These are phyloP conservation scores for Aphis craccivora DNA, from an alignment of 1,140 invertebrate species.

Conservation along the genomic window DNA sequence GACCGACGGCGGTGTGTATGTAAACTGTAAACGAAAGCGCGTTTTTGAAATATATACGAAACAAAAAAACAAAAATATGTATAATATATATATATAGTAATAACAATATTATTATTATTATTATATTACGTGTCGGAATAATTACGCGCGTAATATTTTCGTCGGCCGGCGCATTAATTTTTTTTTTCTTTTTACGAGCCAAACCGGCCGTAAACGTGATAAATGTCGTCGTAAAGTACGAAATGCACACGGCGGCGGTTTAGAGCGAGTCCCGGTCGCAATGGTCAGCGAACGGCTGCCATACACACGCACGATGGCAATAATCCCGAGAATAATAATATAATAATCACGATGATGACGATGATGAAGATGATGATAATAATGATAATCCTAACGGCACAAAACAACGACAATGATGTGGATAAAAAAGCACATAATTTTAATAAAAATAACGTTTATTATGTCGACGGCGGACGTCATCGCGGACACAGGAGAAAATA, in stretches of 20 bases:
- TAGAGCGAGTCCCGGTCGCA: background rate
- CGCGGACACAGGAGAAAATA: background rate
- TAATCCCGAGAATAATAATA: slow-evolving; percentile 20
- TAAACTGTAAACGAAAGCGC: background rate
- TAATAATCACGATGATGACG: background rate
- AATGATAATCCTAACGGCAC: slow-evolving; percentile 9
- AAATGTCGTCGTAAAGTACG: slow-evolving; percentile 45
- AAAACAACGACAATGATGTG: background rate
- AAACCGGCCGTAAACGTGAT: slow-evolving; percentile 32
- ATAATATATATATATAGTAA: background rate
- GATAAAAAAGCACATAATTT: background rate
- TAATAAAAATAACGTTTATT: slow-evolving; percentile 8
- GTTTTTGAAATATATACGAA: slow-evolving; percentile 8
- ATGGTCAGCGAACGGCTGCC: background rate
- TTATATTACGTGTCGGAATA: slow-evolving; percentile 36
- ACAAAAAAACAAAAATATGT: background rate
- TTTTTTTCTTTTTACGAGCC: slow-evolving; percentile 25
- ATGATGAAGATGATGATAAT: background rate
- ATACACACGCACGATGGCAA: background rate
- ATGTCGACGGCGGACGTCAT: background rate
- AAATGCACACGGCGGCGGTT: background rate
- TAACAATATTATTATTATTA: slow-evolving; percentile 22
- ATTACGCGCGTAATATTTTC: slow-evolving; percentile 41
- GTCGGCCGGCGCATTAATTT: background rate
- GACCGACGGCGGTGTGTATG: background rate